phyloP scores from a whole-genome alignment of 1,140 invertebrate species.

The Aphidius ervi region DNA sequence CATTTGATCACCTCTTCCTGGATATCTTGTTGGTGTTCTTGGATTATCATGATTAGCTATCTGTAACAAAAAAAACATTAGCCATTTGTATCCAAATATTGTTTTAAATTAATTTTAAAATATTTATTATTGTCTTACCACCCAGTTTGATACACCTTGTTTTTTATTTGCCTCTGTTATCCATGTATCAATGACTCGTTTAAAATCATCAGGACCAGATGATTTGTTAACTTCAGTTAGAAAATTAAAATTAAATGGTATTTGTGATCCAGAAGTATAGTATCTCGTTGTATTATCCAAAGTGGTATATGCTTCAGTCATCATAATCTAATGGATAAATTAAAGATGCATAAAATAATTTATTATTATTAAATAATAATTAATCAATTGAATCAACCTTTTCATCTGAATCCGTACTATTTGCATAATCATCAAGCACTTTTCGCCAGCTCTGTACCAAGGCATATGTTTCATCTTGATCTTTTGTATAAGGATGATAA shows the following conservation, averaged over 20 bases:
- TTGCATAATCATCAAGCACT: conserved; percentile 58
- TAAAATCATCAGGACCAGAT: conserved; percentile 50
- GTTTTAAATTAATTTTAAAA: background rate
- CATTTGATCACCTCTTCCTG: conserved; percentile 64
- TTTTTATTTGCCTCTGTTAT: conserved; percentile 50
- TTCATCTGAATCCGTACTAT: conserved; percentile 39
- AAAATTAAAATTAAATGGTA: conserved; percentile 70
- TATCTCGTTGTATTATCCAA: conserved; percentile 61
- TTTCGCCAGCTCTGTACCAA: conserved; percentile 62
- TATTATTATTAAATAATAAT: no score
- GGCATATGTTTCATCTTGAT: conserved; percentile 57
- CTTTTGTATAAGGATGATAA: conserved; percentile 62
- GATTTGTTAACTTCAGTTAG: conserved; percentile 49
- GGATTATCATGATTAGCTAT: conserved; percentile 73
- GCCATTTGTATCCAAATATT: background rate
- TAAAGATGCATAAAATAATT: no score
- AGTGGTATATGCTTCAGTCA: conserved; percentile 68
- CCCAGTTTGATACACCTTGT: conserved; percentile 60
- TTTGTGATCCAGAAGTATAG: conserved; percentile 56
- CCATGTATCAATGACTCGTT: conserved; percentile 55
- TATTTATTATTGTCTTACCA: conserved; percentile 50
- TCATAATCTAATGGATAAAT: conserved; percentile 56
- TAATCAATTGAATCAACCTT: conserved; percentile 24
- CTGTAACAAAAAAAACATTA: conserved; percentile 41
- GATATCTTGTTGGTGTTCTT: conserved; percentile 62